Evolutionary conservation across 2,113 vertebrate genomes (phyloP).

Genomic region (Rhadina sibilatrix): DNA sequence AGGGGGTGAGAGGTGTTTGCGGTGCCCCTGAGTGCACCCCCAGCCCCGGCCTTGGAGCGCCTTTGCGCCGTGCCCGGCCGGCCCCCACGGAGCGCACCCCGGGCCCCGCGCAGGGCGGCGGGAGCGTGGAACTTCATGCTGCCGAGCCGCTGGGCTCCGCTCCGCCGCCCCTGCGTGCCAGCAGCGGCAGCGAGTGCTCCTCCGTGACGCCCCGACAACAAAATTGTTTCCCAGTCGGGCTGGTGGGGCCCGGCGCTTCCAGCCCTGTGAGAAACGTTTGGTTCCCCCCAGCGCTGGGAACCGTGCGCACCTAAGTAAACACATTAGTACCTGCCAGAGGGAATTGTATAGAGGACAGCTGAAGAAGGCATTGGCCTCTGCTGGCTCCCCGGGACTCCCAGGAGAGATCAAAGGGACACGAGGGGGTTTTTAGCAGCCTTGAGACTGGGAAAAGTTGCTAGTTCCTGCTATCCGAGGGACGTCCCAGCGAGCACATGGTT

Average conservation of each 20-base stretch:
- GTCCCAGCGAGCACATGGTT: conserved; percentile 74
- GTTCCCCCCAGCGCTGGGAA: conserved; percentile 75
- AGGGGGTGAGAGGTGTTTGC: neutral
- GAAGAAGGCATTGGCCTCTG: conserved; percentile 89
- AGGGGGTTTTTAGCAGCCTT: conserved; percentile 67
- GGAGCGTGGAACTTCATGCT: accelerated
- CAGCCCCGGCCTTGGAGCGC: no score
- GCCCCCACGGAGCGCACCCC: neutral
- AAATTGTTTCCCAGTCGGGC: neutral
- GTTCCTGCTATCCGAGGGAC: conserved; percentile 30
- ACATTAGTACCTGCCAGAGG: conserved; percentile 80
- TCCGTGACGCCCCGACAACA: neutral
- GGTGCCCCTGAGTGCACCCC: neutral
- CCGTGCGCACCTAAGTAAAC: conserved; percentile 90
- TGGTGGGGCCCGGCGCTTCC: neutral
- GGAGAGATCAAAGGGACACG: conserved; percentile 83
- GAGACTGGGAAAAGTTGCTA: conserved; percentile 77
- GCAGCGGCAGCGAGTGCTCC: neutral
- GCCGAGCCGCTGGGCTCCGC: neutral
- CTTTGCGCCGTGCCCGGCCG: no score
- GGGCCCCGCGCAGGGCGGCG: accelerated
- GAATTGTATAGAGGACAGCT: conserved; percentile 84
- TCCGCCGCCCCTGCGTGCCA: neutral
- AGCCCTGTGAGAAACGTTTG: conserved; percentile 82
- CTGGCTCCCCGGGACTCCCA: conserved; percentile 73